Percentiles rank a stretch among this genome's conserved stretches.
Conservation (phyloP, 2,888 invertebrate genomes). For the Aporophyla nigra region DNA sequence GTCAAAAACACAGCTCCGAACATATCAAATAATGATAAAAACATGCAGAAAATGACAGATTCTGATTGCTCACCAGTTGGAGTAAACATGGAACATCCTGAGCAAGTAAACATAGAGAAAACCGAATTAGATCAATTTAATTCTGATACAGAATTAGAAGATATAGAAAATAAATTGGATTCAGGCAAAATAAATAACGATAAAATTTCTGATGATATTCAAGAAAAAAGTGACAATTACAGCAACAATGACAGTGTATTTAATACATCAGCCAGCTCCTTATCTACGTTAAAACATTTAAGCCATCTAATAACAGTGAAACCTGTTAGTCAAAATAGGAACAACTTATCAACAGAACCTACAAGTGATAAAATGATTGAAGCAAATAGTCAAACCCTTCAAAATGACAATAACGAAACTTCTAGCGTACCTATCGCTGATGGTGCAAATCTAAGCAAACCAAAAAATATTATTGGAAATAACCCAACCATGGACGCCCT, state of each 20-base stretch:
- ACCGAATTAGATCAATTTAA: constrained; percentile 31
- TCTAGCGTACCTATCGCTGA: constrained; percentile 19
- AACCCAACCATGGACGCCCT: constrained; percentile 68
- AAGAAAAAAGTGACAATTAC: constrained; percentile 26
- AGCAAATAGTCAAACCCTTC: constrained; percentile 11
- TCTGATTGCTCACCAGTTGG: constrained; percentile 4
- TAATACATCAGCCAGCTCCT: constrained; percentile 58
- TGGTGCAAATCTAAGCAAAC: constrained; percentile 18
- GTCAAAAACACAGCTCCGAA: constrained; percentile 15
- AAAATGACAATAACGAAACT: constrained; percentile 25
- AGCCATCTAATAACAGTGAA: constrained; percentile 81
- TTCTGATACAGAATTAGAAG: constrained; percentile 40
- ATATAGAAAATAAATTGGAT: constrained; percentile 21
- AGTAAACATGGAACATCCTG: constrained; percentile 2
- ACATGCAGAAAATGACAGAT: constrained; percentile 3
- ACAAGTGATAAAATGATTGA: constrained; percentile 21
- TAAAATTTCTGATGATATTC: constrained; percentile 17
- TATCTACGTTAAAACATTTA: constrained; percentile 79
- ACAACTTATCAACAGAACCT: constrained; percentile 34
- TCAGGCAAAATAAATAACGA: constrained; percentile 18
- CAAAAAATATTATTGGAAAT: constrained; percentile 44
- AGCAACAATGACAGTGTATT: constrained; percentile 7
- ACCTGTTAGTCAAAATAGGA: constrained; percentile 71
- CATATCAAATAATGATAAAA: constrained; percentile 10
- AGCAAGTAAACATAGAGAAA: constrained; percentile 12